A percentile compares a stretch with the other conserved stretches of the same genome.
Evolutionary conservation across 2,797 vertebrate species (phyloP).

Genomic region (Amblyopsis hoosieri): DNA sequence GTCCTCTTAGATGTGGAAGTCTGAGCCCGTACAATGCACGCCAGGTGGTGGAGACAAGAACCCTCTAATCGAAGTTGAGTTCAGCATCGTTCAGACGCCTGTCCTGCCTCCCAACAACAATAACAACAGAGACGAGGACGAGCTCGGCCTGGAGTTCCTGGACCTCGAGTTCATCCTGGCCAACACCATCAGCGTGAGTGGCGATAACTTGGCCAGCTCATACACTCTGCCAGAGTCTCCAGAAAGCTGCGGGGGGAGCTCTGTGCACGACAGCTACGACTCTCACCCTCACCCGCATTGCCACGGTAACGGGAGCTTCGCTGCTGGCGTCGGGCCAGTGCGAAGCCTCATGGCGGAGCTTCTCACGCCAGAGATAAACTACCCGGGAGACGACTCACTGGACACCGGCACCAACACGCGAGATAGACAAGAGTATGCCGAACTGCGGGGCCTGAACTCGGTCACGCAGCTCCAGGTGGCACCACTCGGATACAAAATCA

Average conservation of each 20-base stretch:
- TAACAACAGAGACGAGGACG: constrained; percentile 83
- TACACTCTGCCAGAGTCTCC: constrained; percentile 89
- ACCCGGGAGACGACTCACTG: constrained; percentile 53
- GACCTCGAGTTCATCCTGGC: constrained; percentile 92
- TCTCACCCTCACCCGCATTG: constrained; percentile 56
- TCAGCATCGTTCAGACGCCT: constrained; percentile 76
- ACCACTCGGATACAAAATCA: constrained; percentile 81
- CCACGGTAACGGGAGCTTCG: constrained; percentile 55
- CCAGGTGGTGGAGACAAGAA: constrained; percentile 49
- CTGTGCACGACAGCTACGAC: constrained; percentile 78
- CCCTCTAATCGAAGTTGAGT: constrained; percentile 74
- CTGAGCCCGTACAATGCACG: constrained; percentile 35
- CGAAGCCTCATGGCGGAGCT: constrained; percentile 88
- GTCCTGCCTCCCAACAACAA: constrained; percentile 19
- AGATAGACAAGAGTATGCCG: constrained; percentile 82
- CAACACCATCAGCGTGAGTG: constrained; percentile 77
- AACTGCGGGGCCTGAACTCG: constrained; percentile 73
- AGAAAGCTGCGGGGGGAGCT: constrained; percentile 84
- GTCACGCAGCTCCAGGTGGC: constrained; percentile 38
- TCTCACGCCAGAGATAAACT: constrained; percentile 79
- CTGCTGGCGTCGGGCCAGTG: constrained; percentile 59
- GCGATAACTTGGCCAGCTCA: constrained; percentile 41
- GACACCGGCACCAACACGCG: constrained; percentile 59
- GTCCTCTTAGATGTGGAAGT: constrained; percentile 58
- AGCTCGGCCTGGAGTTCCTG: constrained; percentile 82